phyloP scores from a whole-genome alignment of 2,888 invertebrate species.

The Deilephila porcellus region DNA sequence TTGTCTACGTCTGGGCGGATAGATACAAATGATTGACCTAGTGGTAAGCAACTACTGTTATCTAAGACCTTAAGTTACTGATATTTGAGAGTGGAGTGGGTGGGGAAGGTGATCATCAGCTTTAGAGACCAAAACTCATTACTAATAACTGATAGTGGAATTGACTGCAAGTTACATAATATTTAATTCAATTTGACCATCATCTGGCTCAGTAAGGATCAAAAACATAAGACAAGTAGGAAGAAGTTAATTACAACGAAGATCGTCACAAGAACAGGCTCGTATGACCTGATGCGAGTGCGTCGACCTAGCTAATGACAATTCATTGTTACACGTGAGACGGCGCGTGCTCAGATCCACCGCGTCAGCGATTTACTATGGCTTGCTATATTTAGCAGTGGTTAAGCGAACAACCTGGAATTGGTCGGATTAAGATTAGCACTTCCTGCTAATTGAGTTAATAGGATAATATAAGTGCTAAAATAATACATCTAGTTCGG shows the following conservation, averaged over 20 bases:
- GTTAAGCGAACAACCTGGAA: slow-evolving; percentile 3
- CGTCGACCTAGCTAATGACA: slow-evolving; percentile 22
- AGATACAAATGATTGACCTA: too few relatives aligned
- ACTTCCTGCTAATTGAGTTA: slow-evolving; percentile 1
- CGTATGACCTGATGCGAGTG: slow-evolving; percentile 15
- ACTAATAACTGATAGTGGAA: too few relatives aligned
- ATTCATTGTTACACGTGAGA: slow-evolving; percentile 1
- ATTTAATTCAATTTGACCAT: too few relatives aligned
- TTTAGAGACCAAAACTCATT: too few relatives aligned
- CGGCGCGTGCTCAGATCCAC: background rate
- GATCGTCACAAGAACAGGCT: background rate
- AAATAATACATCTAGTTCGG: background rate
- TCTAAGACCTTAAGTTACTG: too few relatives aligned
- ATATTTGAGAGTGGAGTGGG: too few relatives aligned
- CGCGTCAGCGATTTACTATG: background rate
- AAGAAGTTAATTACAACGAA: background rate
- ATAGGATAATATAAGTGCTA: background rate
- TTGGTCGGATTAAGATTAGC: background rate
- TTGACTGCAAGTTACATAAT: background rate
- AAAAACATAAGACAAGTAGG: background rate
- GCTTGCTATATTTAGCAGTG: background rate
- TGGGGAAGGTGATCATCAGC: too few relatives aligned
- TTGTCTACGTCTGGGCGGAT: too few relatives aligned
- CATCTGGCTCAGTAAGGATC: background rate
- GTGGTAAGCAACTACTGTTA: too few relatives aligned